Percentiles rank a stretch among this genome's conserved stretches.
phyloP scores from a whole-genome alignment of 2,888 invertebrate species.

The Salticus scenicus region DNA sequence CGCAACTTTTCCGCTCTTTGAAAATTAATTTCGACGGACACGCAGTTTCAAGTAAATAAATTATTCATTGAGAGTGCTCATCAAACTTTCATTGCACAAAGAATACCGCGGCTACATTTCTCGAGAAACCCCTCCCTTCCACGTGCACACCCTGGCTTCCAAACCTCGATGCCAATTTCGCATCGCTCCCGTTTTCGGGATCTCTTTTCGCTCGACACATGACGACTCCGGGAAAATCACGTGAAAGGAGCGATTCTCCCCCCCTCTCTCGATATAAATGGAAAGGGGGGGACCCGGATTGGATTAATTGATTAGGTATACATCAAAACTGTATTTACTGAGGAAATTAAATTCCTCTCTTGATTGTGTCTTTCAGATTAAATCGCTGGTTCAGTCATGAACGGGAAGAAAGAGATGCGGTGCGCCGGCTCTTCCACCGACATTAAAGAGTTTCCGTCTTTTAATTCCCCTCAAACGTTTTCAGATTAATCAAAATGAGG shows the following conservation, averaged over 20 bases:
- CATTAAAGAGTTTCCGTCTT: constrained; percentile 28
- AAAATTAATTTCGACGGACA: constrained; percentile 69
- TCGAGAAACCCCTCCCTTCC: constrained; percentile 26
- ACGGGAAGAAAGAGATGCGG: constrained; percentile 19
- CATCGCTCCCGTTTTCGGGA: constrained; percentile 19
- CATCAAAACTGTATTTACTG: constrained; percentile 70
- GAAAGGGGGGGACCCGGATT: constrained; percentile 34
- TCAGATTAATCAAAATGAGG: constrained; percentile 65
- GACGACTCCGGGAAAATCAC: constrained; percentile 32
- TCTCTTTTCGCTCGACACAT: constrained; percentile 21
- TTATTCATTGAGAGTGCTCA: constrained; percentile 62
- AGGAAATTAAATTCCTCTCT: constrained; percentile 67
- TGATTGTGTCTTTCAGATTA: constrained; percentile 67
- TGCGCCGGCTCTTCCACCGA: constrained; percentile 25
- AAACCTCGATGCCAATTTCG: constrained; percentile 56
- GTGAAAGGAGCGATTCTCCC: background rate
- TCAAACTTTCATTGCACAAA: constrained; percentile 68
- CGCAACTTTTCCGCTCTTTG: constrained; percentile 63
- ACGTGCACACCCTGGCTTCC: background rate
- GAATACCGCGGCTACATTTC: constrained; percentile 40
- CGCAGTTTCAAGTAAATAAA: constrained; percentile 67
- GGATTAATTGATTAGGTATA: constrained; percentile 70
- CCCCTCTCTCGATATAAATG: constrained; percentile 13
- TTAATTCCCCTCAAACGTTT: constrained; percentile 57
- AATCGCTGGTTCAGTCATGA: constrained; percentile 37